Conservation (phyloP, 2,797 vertebrate genomes). For the Hypotaenidia okinawae region DNA sequence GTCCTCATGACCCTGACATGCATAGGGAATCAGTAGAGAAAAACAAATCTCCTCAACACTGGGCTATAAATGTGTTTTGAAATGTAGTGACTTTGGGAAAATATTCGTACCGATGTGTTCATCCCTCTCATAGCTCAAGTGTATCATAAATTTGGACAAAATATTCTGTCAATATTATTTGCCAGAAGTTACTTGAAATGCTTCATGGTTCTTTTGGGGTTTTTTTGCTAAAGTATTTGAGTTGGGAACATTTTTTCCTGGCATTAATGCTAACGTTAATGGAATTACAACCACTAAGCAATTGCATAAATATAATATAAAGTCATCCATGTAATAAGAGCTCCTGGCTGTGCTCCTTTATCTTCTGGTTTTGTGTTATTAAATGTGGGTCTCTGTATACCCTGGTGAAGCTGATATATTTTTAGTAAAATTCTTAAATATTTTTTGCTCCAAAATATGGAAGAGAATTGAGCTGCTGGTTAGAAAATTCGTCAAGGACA, state of each 20-base stretch:
- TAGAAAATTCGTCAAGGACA: background rate
- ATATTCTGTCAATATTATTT: background rate
- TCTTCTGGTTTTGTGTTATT: background rate
- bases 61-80: background rate
- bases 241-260: background rate
- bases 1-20: background rate
- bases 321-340: background rate
- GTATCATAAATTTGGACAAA: background rate
- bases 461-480: background rate
- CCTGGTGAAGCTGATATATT: background rate
- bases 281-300: background rate
- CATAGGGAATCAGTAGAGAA: background rate
- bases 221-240: background rate
- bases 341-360: background rate
- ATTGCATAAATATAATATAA: background rate
- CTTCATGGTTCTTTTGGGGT: background rate
- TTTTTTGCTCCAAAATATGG: background rate
- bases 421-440: background rate
- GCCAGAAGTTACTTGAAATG: background rate
- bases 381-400: background rate
- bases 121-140: background rate
- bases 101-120: background rate
- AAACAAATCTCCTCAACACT: background rate
- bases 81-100: background rate
- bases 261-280: background rate